phyloP scores from a whole-genome alignment of 2,797 vertebrate species.

The Vultur gryphus region DNA sequence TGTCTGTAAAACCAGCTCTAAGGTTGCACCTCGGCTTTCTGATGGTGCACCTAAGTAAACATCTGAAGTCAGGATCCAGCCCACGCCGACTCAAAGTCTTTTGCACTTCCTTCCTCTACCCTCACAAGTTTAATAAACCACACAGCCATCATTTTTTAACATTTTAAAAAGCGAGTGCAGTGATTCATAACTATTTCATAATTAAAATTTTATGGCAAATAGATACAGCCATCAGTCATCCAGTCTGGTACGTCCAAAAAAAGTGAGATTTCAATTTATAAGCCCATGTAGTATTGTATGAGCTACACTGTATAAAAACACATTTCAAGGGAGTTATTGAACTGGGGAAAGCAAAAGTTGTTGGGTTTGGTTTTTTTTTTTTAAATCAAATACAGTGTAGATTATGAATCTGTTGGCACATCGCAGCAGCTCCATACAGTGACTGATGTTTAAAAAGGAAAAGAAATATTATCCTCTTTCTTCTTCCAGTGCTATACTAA shows the following conservation, averaged over 20 bases:
- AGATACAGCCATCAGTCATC: slow-evolving; percentile 38
- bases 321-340: not conserved
- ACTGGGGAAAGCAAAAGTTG: not conserved
- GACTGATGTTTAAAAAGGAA: slow-evolving; percentile 4
- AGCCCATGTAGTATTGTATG: not conserved
- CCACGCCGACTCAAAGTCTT: not conserved
- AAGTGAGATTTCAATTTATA: not conserved
- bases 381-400: not conserved
- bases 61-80: not conserved
- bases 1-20: not conserved
- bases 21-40: not conserved
- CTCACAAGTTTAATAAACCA: not conserved
- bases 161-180: slow-evolving; percentile 58
- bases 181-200: slow-evolving; percentile 13
- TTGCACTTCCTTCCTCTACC: not conserved
- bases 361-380: not conserved
- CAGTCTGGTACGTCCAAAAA: not conserved
- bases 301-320: not conserved
- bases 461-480: slow-evolving; percentile 31
- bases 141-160: not conserved
- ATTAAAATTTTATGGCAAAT: slow-evolving; percentile 40
- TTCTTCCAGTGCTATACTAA: not conserved
- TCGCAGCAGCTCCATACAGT: not conserved
- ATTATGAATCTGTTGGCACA: slow-evolving; percentile 43
- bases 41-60: not conserved